A percentile compares a stretch with the other conserved stretches of the same genome.
These are phyloP conservation scores for Brachystomella parvula DNA, from an alignment of 1,140 invertebrate genomes.

Conservation along the genomic window DNA sequence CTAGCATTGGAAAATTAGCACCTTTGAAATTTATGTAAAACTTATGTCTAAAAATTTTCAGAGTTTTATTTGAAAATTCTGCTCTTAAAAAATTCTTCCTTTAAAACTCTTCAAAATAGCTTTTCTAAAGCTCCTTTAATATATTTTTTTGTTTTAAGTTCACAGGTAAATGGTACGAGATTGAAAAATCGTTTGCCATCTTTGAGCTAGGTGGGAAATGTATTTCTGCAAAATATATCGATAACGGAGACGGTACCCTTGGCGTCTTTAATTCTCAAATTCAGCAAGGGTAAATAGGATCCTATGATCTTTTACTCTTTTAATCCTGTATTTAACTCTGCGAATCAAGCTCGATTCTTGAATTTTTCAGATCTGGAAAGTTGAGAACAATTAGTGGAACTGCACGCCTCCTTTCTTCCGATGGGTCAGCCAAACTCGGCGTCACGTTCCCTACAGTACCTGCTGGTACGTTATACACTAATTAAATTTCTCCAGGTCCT, in stretches of 20 bases:
- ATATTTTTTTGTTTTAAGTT: conserved; percentile 23
- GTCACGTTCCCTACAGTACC: conserved; percentile 50
- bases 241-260: conserved; percentile 20
- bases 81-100: too few species aligned
- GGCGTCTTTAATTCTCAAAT: conserved; percentile 24
- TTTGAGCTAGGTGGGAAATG: conserved; percentile 28
- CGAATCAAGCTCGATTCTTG: not conserved
- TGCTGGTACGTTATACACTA: too few species aligned
- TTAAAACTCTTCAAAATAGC: too few species aligned
- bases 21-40: too few species aligned
- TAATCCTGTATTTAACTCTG: not conserved
- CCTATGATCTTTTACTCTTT: too few species aligned
- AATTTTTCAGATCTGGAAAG: conserved; percentile 50
- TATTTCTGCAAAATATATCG: conserved; percentile 25
- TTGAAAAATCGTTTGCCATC: conserved; percentile 34
- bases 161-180: conserved; percentile 35
- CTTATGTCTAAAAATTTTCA: too few species aligned
- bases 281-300: conserved; percentile 9
- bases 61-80: too few species aligned
- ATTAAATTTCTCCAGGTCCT: too few species aligned
- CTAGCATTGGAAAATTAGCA: too few species aligned
- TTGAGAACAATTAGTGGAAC: conserved; percentile 52
- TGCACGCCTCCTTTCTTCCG: conserved; percentile 47
- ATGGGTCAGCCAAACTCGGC: conserved; percentile 49
- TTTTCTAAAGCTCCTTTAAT: too few species aligned